Percentiles rank a stretch among this genome's conserved stretches.
phyloP scores from a whole-genome alignment of 2,113 vertebrate genomes.

The Carlito syrichta region DNA sequence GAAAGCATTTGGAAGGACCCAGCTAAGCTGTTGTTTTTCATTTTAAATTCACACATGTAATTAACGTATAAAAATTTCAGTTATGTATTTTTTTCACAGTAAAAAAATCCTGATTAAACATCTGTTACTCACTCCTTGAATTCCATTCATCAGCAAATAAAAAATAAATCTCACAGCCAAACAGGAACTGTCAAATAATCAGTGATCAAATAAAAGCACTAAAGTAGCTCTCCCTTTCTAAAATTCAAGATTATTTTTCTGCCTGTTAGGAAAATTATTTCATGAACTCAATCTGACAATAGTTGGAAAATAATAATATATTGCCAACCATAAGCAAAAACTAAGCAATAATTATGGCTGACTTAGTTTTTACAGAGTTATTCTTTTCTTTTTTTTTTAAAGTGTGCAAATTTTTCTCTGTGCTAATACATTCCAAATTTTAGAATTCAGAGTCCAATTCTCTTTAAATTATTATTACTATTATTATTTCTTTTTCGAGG shows the following conservation, averaged over 20 bases:
- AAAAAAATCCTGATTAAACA: background rate
- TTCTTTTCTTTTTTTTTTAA: background rate
- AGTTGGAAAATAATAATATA: conserved; percentile 33
- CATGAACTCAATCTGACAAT: background rate
- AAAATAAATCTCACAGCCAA: background rate
- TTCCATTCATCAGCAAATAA: conserved; percentile 36
- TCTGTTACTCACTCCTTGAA: background rate
- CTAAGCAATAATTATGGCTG: background rate
- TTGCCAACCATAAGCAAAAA: background rate
- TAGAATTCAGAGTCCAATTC: conserved; percentile 18
- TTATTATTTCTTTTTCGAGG: too few relatives aligned
- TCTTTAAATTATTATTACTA: conserved; percentile 33
- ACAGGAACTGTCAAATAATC: background rate
- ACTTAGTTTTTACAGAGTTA: background rate
- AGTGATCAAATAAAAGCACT: background rate
- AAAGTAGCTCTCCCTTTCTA: conserved; percentile 5
- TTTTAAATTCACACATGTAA: conserved; percentile 16
- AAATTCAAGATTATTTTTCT: background rate
- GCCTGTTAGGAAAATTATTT: background rate
- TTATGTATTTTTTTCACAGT: background rate
- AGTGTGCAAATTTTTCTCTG: background rate
- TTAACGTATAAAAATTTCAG: conserved; percentile 18
- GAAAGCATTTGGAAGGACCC: background rate
- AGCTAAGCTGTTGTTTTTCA: background rate
- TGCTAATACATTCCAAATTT: conserved; percentile 9